phyloP scores from a whole-genome alignment of 1,140 invertebrate genomes.

The Megalonaias nervosa region DNA sequence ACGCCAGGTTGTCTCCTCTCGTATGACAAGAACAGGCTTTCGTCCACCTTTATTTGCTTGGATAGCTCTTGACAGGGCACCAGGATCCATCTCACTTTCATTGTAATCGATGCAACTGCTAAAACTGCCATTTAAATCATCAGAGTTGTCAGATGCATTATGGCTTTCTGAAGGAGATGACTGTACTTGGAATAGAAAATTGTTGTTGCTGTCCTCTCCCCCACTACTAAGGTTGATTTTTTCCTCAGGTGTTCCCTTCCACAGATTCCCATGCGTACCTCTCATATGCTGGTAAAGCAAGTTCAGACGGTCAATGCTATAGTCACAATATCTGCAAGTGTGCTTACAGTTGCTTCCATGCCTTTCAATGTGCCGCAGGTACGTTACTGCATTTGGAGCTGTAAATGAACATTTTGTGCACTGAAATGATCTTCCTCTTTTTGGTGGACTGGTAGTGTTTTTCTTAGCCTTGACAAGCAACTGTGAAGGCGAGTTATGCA shows the following conservation, averaged over 20 bases:
- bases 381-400: constrained; percentile 58
- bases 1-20: constrained; percentile 45
- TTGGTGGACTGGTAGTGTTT: constrained; percentile 44
- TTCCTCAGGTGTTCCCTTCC: constrained; percentile 50
- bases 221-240: constrained; percentile 38
- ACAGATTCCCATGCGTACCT: constrained; percentile 54
- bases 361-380: constrained; percentile 60
- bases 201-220: constrained; percentile 34
- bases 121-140: constrained; percentile 5
- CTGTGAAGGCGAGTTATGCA: neutral
- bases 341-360: constrained; percentile 63
- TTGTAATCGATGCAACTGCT: constrained; percentile 2
- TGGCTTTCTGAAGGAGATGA: neutral
- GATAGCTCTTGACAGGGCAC: constrained; percentile 14
- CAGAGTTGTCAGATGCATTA: constrained; percentile 8
- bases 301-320: constrained; percentile 64
- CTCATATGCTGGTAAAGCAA: constrained; percentile 64
- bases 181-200: constrained; percentile 9
- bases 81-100: constrained; percentile 11
- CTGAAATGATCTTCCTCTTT: constrained; percentile 52
- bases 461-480: constrained; percentile 40
- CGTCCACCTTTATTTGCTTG: neutral
- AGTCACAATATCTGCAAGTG: constrained; percentile 64
- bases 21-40: constrained; percentile 29
- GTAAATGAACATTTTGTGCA: constrained; percentile 67